Conservation (phyloP, 2,888 invertebrate genomes). For the Aethes cnicana region DNA sequence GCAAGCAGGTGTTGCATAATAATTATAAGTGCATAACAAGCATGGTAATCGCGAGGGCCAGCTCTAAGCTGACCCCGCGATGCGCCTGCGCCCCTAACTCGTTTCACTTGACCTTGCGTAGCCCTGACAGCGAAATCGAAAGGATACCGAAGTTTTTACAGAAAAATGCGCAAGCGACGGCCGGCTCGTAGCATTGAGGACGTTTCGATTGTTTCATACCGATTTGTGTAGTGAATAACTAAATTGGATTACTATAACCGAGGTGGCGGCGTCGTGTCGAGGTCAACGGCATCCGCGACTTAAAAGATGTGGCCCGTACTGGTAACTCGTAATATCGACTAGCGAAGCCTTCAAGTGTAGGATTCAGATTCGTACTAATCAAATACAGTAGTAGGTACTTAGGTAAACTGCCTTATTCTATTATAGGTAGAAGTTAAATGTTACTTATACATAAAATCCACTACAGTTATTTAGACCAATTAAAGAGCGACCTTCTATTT, state of each 20-base stretch:
- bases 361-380: no score
- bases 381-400: no score
- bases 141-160: not conserved
- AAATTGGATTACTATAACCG: constrained; percentile 7
- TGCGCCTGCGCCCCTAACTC: constrained; percentile 17
- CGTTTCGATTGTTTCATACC: not conserved
- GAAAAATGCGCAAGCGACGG: not conserved
- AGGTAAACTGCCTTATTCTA: no score
- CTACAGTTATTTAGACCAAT: no score
- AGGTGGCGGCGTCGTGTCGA: constrained; percentile 16
- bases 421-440: no score
- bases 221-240: constrained; percentile 8
- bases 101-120: constrained; percentile 17
- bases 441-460: no score
- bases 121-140: constrained; percentile 4
- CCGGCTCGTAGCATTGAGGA: not conserved
- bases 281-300: constrained; percentile 20
- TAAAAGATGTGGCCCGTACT: constrained; percentile 7
- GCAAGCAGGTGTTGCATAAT: constrained; percentile 44
- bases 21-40: constrained; percentile 30
- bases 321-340: not conserved
- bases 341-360: no score
- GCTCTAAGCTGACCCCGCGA: constrained; percentile 24
- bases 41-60: constrained; percentile 27
- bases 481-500: no score